Evolutionary conservation across 23 tunicate species (phyloP).

Genomic region (Trididemnum nubilum): DNA sequence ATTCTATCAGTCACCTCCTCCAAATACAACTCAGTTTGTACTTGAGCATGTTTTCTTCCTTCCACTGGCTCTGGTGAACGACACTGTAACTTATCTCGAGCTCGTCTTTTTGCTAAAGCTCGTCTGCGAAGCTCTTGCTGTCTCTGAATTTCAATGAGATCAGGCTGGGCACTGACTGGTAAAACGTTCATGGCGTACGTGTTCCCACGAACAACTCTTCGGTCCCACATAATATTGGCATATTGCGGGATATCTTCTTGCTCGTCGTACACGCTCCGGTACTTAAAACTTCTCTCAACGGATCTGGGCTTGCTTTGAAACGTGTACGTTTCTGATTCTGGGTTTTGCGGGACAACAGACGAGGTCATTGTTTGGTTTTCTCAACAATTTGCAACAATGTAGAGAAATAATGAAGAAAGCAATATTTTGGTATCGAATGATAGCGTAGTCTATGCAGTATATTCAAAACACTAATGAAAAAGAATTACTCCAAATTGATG

Average conservation of each 20-base stretch:
- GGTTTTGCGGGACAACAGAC: constrained; percentile 68
- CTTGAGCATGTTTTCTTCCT: constrained; percentile 75
- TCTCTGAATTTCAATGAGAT: constrained; percentile 86
- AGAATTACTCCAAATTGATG: no score
- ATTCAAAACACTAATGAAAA: no score
- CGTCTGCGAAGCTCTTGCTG: constrained; percentile 77
- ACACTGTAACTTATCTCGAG: constrained; percentile 58
- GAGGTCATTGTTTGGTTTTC: constrained; percentile 50
- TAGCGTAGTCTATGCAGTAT: no score
- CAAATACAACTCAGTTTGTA: constrained; percentile 88
- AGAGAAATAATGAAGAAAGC: no score
- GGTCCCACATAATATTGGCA: constrained; percentile 94
- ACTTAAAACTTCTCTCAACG: constrained; percentile 62
- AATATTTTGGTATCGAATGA: no score
- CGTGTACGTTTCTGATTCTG: constrained; percentile 67
- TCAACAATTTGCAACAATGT: no score
- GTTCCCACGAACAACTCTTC: constrained; percentile 89
- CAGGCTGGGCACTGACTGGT: constrained; percentile 76
- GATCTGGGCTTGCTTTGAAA: constrained; percentile 81
- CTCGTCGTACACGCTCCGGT: constrained; percentile 44
- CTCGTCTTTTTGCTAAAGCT: constrained; percentile 77
- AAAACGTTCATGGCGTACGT: constrained; percentile 85
- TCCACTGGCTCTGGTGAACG: constrained; percentile 86
- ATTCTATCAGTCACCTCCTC: constrained; percentile 91
- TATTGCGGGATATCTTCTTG: constrained; percentile 54